These are phyloP conservation scores for Oenanthe melanoleuca DNA, from an alignment of 2,113 vertebrate species.

Conservation along the genomic window DNA sequence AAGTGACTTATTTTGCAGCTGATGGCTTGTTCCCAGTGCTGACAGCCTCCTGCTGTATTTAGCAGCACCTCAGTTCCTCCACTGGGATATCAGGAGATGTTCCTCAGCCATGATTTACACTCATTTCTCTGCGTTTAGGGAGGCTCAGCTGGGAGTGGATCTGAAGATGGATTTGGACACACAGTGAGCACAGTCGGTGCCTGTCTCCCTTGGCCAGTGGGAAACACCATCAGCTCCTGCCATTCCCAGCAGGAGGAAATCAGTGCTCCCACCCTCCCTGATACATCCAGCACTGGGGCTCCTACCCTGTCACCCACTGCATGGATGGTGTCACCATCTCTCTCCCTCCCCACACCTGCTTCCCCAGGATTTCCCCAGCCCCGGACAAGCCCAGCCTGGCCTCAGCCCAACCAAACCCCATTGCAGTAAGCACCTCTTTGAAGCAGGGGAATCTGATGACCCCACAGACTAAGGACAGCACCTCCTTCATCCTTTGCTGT, in stretches of 20 bases:
- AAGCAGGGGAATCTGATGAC: rapidly evolving
- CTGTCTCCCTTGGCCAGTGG: background rate
- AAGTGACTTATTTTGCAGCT: background rate
- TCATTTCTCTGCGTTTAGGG: background rate
- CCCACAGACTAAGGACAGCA: background rate
- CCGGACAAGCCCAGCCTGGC: background rate
- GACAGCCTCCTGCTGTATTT: background rate
- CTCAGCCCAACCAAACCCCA: background rate
- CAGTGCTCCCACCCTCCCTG: background rate
- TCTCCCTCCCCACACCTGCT: background rate
- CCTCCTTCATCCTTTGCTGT: background rate
- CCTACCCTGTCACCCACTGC: rapidly evolving
- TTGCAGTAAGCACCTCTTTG: rapidly evolving
- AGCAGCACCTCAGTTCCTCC: background rate
- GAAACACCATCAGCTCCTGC: background rate
- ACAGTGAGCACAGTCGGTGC: rapidly evolving
- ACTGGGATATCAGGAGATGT: background rate
- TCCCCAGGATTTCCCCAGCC: background rate
- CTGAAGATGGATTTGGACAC: background rate
- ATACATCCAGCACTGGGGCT: background rate
- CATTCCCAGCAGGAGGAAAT: background rate
- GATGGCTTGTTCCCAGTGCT: background rate
- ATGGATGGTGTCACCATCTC: too few relatives aligned
- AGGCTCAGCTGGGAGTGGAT: background rate
- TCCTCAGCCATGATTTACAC: background rate